Percentiles rank a stretch among this genome's conserved stretches.
Evolutionary conservation across 37 sponge, comb jelly and placozoan genomes (phyloP).

Genomic region (Ephydatia muelleri): DNA sequence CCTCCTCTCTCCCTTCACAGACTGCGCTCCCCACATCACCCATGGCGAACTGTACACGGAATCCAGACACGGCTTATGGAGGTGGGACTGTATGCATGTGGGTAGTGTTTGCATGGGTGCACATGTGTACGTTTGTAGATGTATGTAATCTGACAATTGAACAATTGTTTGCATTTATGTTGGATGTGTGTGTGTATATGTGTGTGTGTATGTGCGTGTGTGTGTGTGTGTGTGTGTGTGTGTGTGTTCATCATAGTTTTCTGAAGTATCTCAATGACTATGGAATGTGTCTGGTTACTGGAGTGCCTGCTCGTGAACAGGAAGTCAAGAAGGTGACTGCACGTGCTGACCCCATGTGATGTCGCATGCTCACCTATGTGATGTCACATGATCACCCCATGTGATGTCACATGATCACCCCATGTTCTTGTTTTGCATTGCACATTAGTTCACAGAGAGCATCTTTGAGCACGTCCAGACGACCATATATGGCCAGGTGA

Average conservation of each 20-base stretch:
- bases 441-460: constrained; percentile 1
- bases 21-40: neutral
- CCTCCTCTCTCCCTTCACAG: neutral
- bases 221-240: constrained; percentile 13
- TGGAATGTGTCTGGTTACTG: constrained; percentile 46
- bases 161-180: neutral
- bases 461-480: constrained; percentile 19
- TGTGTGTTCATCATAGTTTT: constrained; percentile 23
- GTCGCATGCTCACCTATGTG: neutral
- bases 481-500: constrained; percentile 51
- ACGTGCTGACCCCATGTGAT: neutral
- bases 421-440: neutral
- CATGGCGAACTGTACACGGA: neutral
- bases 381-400: neutral
- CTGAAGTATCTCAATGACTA: constrained; percentile 35
- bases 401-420: neutral
- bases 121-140: neutral
- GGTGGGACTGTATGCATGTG: constrained; percentile 7
- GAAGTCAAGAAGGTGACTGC: neutral
- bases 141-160: neutral
- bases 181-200: constrained; percentile 7
- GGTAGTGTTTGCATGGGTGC: neutral
- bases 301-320: neutral
- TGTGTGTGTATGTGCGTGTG: constrained; percentile 32
- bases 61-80: neutral